Evolutionary conservation across 1,140 invertebrate species (phyloP), one percentile per base, ranked within the genome.

Genomic region (Brachionus koreanus): DNA sequence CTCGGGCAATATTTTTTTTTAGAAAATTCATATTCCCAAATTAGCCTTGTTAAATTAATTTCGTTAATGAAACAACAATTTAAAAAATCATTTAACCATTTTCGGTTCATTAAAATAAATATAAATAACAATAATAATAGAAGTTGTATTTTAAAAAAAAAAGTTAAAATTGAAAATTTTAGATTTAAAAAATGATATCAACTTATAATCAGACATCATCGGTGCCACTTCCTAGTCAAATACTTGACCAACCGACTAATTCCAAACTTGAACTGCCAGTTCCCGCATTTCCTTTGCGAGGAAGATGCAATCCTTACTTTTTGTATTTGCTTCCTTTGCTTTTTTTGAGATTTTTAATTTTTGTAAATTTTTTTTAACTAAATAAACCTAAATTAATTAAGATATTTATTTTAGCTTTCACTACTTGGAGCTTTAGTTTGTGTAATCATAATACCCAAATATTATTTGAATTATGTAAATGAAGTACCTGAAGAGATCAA

Each of bases 1-100:
- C 23, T 69, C 35, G 63, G 23, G 33, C 63, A 65, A 33, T 65
- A n/a, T 65, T 65, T 65, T 46, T 46, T n/a, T 46, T 12, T n/a
- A 46, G 1, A 65, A 33, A 65, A 65, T 65, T 65, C 29, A 35
- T 33, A 35, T 65, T 65, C 63, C 63, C 65, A 69, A 69, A 69
- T 69, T 69, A 69, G 65, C 65, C 65, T 69, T 69, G 65, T 69
- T 33, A 69, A 69, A 69, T 69, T 69, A 69, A 33, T 39, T 65
- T 69, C 16, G 35, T 69, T 69, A 69, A 39, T 39, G 35, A 69
- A 69, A 69, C 35, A 39, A 69, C 33, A 69, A 37, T 69, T 19
- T 39, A n/a, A 37, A 69, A 69, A 69, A 69, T 69, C n/a, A 39
- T 16, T 69, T 69, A 69, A 69, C 33, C 65, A 69, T 69, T 39